Evolutionary conservation across 2,797 vertebrate species (phyloP), one percentile per base, ranked within the genome.

Genomic region (Poeciliopsis infans): DNA sequence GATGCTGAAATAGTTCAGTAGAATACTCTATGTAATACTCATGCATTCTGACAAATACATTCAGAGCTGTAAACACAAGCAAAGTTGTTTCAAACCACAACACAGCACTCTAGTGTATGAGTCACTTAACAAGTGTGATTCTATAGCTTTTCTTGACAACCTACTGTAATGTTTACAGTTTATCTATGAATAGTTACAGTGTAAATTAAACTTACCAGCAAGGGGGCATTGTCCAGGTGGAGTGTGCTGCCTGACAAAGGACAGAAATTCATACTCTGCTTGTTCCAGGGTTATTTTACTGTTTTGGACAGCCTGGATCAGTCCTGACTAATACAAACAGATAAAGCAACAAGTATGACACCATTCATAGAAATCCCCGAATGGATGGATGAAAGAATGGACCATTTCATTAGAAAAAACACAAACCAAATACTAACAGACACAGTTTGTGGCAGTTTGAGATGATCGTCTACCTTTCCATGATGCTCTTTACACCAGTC

Each of bases 401-500:
- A 64, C 28, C 31, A 18, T 28, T 41, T 20, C 8, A 39, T 68
- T 68, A 41, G 23, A 43, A 69, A 69, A 11, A 43, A 25, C 2
- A 43, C 23, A 41, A 69, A 69, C 36, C 39, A 43, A 69, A 25
- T 43, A 11, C 39, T 2, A 25, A 41, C 11, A 12, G 61, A 66
- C 41, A 1, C 41, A 1, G 18, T 72, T 16, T 46, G n/a, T 16
- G 1, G 39, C 39, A 31, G 39, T 59, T 43, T 74, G 13, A 15
- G 15, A 61, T 12, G 12, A n/a, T 41, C 36, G 41, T 86, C 93
- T 94, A 99, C 98, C 96, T 97, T 96, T 28, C 98, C 97, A 39
- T 99, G 98, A 71, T 99, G 98, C 87, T 98, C 97, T 89, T 97
- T 97, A 91, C 98, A 99, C 98, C 98, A 99, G 28, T 98, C 97